Conservation (phyloP, 2,888 invertebrate species). For the Mactromeris polynyma region DNA sequence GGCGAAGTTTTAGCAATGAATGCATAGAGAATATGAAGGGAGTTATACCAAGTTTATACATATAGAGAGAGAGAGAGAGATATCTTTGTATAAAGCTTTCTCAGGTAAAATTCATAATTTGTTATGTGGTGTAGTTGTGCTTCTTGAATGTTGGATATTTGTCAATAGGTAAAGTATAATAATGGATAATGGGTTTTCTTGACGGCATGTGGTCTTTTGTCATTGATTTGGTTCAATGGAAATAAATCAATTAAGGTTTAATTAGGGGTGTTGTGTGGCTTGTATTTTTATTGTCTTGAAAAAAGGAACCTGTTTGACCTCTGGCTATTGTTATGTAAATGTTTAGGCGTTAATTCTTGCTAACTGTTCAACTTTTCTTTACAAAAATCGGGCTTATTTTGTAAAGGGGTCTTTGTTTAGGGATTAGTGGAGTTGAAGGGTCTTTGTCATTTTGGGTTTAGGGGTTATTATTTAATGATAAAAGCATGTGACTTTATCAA, state of each 20-base stretch:
- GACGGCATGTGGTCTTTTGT: constrained; percentile 50
- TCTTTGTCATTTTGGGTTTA: constrained; percentile 38
- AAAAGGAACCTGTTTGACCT: constrained; percentile 31
- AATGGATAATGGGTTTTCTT: constrained; percentile 36
- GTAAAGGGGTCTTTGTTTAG: constrained; percentile 51
- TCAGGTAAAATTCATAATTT: constrained; percentile 62
- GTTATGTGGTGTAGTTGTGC: constrained; percentile 41
- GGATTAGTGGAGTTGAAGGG: constrained; percentile 49
- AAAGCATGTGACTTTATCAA: constrained; percentile 19
- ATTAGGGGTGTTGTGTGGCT: constrained; percentile 39
- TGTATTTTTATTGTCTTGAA: constrained; percentile 32
- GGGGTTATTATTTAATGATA: not conserved
- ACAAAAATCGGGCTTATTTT: not conserved
- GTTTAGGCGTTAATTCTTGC: not conserved
- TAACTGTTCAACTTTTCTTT: not conserved
- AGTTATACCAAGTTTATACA: constrained; percentile 69
- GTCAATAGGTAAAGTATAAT: constrained; percentile 56
- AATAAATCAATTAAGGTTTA: constrained; percentile 55
- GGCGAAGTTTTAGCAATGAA: constrained; percentile 65
- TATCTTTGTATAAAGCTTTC: constrained; percentile 61
- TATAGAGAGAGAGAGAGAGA: constrained; percentile 41
- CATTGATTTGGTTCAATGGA: constrained; percentile 40
- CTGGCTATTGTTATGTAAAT: constrained; percentile 36
- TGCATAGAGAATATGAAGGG: constrained; percentile 64
- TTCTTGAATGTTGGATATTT: constrained; percentile 45